Evolutionary conservation across 2,797 vertebrate species (phyloP).

Genomic region (Poeciliopsis presidionis): DNA sequence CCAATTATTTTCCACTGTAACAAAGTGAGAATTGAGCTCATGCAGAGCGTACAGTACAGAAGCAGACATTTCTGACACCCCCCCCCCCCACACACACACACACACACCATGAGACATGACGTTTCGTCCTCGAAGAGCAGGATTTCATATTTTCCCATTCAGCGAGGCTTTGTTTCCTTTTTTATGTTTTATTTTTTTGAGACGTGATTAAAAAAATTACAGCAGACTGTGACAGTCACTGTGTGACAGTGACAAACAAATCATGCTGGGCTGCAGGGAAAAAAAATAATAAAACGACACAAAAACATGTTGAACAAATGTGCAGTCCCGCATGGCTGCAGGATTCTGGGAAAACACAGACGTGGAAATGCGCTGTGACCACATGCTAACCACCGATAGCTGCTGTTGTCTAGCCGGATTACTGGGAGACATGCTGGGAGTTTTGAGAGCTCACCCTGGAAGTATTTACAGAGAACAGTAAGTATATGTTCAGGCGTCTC

Average conservation of each 20-base stretch:
- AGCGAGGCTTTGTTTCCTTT: conserved; percentile 14
- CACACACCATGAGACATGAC: background rate
- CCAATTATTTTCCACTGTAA: conserved; percentile 54
- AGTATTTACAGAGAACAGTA: background rate
- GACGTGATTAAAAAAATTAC: conserved; percentile 4
- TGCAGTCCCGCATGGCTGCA: conserved; percentile 11
- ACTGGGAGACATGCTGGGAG: conserved; percentile 3
- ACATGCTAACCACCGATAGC: conserved; percentile 2
- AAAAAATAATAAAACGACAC: background rate
- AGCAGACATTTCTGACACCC: conserved; percentile 19
- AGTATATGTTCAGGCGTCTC: background rate
- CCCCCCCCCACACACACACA: background rate
- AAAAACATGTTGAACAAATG: conserved; percentile 46
- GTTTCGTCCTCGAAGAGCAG: background rate
- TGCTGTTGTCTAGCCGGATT: conserved; percentile 6
- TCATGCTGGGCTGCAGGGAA: conserved; percentile 37
- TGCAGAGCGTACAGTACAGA: conserved; percentile 11
- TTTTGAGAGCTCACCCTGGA: conserved; percentile 7
- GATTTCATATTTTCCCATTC: conserved; percentile 4
- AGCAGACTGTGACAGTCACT: conserved; percentile 45
- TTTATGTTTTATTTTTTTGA: conserved; percentile 2
- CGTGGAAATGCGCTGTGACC: conserved; percentile 5
- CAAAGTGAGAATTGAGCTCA: conserved; percentile 36
- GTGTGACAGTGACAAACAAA: conserved; percentile 54
- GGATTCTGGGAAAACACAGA: conserved; percentile 15